Evolutionary conservation across 2,888 invertebrate species (phyloP).

Genomic region (Metopia argyrocephala): DNA sequence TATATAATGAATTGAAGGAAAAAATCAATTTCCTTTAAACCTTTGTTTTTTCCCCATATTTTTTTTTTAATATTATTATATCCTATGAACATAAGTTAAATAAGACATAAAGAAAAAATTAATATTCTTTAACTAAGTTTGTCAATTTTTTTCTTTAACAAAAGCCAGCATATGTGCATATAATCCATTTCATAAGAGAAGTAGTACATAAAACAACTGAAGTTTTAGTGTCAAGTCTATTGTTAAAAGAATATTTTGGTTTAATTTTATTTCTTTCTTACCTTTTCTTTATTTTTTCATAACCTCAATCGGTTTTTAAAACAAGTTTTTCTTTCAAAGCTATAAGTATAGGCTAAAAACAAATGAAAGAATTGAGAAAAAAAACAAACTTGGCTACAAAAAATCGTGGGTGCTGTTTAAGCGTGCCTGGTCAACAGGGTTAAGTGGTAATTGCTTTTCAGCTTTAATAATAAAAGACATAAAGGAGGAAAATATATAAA

Average conservation of each 20-base stretch:
- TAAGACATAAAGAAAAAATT: too few species aligned
- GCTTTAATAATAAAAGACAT: not conserved
- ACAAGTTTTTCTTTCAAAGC: constrained; percentile 17
- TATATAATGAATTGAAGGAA: too few species aligned
- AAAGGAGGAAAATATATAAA: not conserved
- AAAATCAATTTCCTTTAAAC: too few species aligned
- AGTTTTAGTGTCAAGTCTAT: constrained; percentile 37
- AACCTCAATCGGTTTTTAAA: constrained; percentile 12
- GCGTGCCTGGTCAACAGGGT: constrained; percentile 58
- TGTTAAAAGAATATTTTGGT: constrained; percentile 15
- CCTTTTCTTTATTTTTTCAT: not conserved
- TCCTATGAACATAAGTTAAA: too few species aligned
- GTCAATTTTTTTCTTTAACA: too few species aligned
- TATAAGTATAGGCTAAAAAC: not conserved
- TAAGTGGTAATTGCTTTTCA: constrained; percentile 50
- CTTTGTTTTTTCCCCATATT: too few species aligned
- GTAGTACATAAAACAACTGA: not conserved
- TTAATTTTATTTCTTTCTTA: not conserved
- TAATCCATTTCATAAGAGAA: not conserved
- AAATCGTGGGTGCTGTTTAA: constrained; percentile 55
- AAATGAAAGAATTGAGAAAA: not conserved
- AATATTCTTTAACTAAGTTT: too few species aligned
- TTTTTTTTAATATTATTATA: too few species aligned
- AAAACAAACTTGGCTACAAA: constrained; percentile 28
- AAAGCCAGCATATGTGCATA: not conserved